Conservation (phyloP, 2,113 vertebrate species). For the Ochotona princeps region DNA sequence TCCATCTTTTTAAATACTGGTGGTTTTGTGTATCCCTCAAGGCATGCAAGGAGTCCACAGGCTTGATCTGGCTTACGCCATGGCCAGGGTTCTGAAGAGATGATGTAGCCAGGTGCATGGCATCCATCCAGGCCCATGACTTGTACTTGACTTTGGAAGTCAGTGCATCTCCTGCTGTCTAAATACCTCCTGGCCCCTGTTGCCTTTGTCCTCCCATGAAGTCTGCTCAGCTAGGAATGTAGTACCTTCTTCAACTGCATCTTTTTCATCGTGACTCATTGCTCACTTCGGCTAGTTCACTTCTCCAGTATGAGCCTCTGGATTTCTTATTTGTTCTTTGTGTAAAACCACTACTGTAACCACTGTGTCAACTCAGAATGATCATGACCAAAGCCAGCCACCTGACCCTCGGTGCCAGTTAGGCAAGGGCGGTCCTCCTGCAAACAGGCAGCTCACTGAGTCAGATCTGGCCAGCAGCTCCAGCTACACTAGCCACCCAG, state of each 20-base stretch:
- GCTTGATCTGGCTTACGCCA: slow-evolving; percentile 34
- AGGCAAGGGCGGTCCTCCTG: background rate
- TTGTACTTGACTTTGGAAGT: background rate
- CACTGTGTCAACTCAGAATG: background rate
- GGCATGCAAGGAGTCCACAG: background rate
- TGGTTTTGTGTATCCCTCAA: background rate
- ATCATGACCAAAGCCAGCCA: background rate
- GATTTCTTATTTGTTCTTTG: background rate
- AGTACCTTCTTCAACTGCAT: background rate
- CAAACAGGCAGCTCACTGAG: background rate
- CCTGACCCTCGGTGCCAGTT: background rate
- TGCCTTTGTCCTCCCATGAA: slow-evolving; percentile 39
- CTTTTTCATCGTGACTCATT: slow-evolving; percentile 27
- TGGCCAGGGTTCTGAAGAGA: slow-evolving; percentile 20
- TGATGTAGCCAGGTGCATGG: background rate
- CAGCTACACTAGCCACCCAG: background rate
- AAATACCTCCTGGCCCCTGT: background rate
- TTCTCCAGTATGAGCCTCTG: background rate
- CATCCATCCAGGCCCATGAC: background rate
- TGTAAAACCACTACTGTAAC: background rate
- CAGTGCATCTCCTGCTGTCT: background rate
- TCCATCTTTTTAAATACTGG: background rate
- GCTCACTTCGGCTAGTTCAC: background rate
- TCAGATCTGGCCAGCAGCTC: background rate
- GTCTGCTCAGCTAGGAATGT: background rate